Percentiles rank a stretch among this genome's conserved stretches.
Conservation (phyloP, 2,113 vertebrate genomes). For the Cnemophilus loriae region DNA sequence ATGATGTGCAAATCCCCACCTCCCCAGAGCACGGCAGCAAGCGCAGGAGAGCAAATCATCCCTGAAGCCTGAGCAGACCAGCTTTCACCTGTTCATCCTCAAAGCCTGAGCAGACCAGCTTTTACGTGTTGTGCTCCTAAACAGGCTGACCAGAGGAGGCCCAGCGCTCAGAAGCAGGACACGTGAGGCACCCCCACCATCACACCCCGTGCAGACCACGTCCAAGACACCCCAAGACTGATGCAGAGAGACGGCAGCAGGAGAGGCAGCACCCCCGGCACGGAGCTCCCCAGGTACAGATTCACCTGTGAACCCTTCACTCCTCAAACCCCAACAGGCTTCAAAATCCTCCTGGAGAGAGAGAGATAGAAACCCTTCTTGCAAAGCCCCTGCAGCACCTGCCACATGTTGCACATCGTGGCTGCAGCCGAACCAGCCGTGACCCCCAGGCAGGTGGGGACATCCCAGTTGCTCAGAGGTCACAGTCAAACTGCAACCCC, state of each 20-base stretch:
- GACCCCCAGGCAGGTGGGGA: fast-evolving
- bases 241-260: fast-evolving
- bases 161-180: fast-evolving
- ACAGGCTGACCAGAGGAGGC: neutral
- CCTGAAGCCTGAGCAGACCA: neutral
- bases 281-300: fast-evolving
- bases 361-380: too few relatives aligned
- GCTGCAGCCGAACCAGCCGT: fast-evolving
- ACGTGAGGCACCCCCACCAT: neutral
- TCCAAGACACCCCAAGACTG: fast-evolving
- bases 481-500: neutral
- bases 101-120: neutral
- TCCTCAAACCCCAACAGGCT: neutral
- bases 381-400: neutral
- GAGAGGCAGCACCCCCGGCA: neutral
- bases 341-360: neutral
- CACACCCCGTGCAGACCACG: fast-evolving
- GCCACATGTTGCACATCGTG: fast-evolving
- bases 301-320: fast-evolving
- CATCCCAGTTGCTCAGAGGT: fast-evolving
- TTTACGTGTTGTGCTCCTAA: neutral
- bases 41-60: fast-evolving
- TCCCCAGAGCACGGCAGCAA: neutral
- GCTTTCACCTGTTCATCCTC: neutral
- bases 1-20: neutral